Evolutionary conservation across 2,888 invertebrate species (phyloP).

Genomic region (Cataglyphis albicans): DNA sequence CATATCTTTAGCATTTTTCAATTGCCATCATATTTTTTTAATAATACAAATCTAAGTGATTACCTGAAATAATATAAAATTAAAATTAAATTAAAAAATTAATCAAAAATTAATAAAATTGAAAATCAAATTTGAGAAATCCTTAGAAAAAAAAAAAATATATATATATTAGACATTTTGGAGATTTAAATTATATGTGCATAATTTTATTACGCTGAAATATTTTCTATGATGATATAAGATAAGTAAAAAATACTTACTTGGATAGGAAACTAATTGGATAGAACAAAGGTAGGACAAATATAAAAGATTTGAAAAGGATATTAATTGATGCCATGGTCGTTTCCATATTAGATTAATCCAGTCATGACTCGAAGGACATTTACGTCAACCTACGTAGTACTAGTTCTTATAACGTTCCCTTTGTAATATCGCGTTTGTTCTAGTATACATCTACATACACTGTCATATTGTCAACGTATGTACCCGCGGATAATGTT

Average conservation of each 20-base stretch:
- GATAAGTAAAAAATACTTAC: neutral
- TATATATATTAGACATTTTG: no score
- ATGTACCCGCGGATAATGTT: neutral
- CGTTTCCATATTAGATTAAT: slow-evolving; percentile 45
- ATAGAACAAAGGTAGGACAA: neutral
- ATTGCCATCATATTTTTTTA: neutral
- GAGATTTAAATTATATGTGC: neutral
- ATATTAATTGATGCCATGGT: slow-evolving; percentile 56
- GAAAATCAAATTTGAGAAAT: neutral
- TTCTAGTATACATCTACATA: slow-evolving; percentile 4
- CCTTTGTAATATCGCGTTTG: neutral
- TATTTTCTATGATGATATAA: neutral
- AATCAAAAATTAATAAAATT: neutral
- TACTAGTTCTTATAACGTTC: neutral
- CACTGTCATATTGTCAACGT: neutral
- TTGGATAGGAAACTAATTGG: neutral
- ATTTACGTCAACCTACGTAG: slow-evolving; percentile 33
- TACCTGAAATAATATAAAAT: neutral
- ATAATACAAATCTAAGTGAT: neutral
- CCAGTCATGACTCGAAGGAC: slow-evolving; percentile 32
- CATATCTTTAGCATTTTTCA: neutral
- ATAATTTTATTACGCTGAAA: neutral
- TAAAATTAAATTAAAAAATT: neutral
- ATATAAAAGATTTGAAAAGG: neutral
- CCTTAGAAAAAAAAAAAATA: no score